Evolutionary conservation across 2,888 invertebrate species (phyloP), one percentile per base, ranked within the genome.

Genomic region (Polymixis lichenea): DNA sequence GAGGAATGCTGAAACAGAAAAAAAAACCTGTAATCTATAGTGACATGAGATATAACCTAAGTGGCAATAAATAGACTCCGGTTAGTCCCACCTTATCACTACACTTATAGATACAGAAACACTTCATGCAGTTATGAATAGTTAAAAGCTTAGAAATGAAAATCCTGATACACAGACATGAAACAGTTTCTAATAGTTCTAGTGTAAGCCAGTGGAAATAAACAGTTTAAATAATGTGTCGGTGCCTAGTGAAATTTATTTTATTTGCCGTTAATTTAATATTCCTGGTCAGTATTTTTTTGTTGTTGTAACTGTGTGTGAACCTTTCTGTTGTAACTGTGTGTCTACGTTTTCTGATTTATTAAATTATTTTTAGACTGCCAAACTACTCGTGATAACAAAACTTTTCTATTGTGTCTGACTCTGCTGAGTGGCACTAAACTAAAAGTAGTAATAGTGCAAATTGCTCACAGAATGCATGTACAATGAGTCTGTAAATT

Each of bases 201-300:
- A 15, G 65, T 70, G 66, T n/a, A 55, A 70, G 7, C 38, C 22
- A 68, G 58, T 56, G 56, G 2, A 28, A 53, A 19, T 62, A 49
- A 62, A 25, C 17, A 62, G 49, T 51, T 53, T 32, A 6, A 22
- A 82, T 71, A 55, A 82, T 82, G 82, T 82, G 83, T 71, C 83
- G 78, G 83, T 46, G 32, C 9, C 5, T 78, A 1, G 61, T 78
- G 51, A 82, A 82, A 32, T 67, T 62, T 28, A 15, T 68, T 65
- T 61, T 82, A 17, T n/a, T 82, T 64, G 0, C 15, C 5, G 8
- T 82, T 19, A 82, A 82, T 65, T 60, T 82, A 61, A 11, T 82
- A 51, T 78, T 51, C 9, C 0, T 73, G 70, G 82, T 82, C 0
- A 43, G 82, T 77, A 77, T 46, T 13, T 56, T n/a, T 46, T 66